phyloP scores from a whole-genome alignment of 35 echinoderm and acorn worm genomes.

The Apostichopus californicus region DNA sequence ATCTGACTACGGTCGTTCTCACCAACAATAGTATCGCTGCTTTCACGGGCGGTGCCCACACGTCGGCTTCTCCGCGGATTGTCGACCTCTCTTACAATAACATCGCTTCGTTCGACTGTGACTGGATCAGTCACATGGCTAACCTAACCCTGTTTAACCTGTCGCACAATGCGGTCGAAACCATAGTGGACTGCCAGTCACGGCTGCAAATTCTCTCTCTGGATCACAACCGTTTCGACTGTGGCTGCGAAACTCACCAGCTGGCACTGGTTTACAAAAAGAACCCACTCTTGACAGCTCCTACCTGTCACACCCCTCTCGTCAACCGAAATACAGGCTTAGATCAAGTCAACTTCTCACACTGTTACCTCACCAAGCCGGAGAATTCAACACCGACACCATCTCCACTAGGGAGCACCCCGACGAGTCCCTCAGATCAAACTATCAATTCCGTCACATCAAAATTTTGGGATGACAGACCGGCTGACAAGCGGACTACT shows the following conservation, averaged over 20 bases:
- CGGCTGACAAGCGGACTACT: too few relatives aligned
- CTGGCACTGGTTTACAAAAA: background rate
- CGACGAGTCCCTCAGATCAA: too few relatives aligned
- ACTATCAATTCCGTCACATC: too few relatives aligned
- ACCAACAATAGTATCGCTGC: slow-evolving; percentile 1
- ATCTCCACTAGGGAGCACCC: too few relatives aligned
- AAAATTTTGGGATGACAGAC: too few relatives aligned
- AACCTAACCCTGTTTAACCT: background rate
- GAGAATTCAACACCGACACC: too few relatives aligned
- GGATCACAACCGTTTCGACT: background rate
- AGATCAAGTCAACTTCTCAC: background rate
- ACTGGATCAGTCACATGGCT: background rate
- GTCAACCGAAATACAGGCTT: background rate
- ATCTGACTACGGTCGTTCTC: background rate
- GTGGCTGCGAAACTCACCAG: background rate
- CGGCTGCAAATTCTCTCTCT: background rate
- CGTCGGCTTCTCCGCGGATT: too few relatives aligned
- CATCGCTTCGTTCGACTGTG: background rate
- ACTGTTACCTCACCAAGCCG: background rate
- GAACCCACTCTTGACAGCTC: background rate
- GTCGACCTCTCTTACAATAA: background rate
- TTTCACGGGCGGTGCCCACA: background rate
- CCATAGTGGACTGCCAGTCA: background rate
- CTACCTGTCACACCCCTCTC: background rate
- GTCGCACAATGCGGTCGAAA: background rate